phyloP scores from a whole-genome alignment of 2,113 vertebrate genomes.

The Leiothrix lutea region DNA sequence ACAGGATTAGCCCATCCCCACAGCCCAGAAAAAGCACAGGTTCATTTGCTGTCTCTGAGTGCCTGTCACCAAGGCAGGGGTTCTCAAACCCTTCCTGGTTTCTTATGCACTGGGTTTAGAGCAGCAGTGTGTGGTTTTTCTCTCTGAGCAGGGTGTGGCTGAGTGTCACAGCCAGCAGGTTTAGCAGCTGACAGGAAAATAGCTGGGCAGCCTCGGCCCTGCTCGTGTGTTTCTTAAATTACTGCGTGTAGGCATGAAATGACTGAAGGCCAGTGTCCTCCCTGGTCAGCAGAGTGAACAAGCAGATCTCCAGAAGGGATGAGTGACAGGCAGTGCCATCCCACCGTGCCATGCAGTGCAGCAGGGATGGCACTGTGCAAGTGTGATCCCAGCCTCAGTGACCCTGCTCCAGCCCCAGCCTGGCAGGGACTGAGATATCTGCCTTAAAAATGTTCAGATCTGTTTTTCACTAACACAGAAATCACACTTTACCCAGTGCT shows the following conservation, averaged over 20 bases:
- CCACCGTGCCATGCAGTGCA: neutral
- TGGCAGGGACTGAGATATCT: neutral
- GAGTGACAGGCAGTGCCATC: neutral
- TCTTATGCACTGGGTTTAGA: neutral
- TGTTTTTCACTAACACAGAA: slow-evolving; percentile 9
- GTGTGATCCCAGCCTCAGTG: neutral
- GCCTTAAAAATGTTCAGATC: neutral
- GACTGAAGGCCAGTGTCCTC: neutral
- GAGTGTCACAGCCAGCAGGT: neutral
- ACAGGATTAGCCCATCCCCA: neutral
- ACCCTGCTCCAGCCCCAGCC: neutral
- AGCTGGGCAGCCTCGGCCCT: neutral
- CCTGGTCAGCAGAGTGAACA: neutral
- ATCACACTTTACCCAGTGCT: neutral
- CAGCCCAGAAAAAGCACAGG: neutral
- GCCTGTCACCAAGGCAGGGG: neutral
- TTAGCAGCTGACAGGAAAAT: slow-evolving; percentile 16
- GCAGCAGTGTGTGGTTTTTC: slow-evolving; percentile 6
- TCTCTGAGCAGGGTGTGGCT: neutral
- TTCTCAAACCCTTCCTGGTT: neutral
- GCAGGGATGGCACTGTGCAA: neutral
- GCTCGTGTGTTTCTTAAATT: slow-evolving; percentile 5
- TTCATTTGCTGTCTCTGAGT: neutral
- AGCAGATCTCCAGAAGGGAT: neutral
- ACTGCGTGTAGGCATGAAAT: neutral